Base-by-base conservation (phyloP, 2,113 vertebrate species). In the Cyanistes caeruleus region DNA sequence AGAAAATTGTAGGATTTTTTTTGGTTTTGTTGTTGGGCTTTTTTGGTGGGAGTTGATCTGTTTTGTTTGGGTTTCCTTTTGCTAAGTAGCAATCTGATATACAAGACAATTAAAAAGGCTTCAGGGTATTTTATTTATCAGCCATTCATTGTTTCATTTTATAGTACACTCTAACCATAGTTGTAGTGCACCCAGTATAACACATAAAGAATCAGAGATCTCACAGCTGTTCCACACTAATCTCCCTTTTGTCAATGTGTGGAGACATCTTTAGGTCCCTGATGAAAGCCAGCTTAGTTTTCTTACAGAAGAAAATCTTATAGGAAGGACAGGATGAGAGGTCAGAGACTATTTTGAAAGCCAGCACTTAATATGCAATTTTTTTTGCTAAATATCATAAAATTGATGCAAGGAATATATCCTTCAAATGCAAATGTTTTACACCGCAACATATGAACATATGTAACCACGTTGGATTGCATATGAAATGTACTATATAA, bases 51-150 rank as follows among this genome's bases (percentile, higher is more conserved):
- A 5, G 5, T 69, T 48, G 46, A 49, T 46, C 59, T 44, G 5
- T 10, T 53, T 74, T 52, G 9, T 25, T n/a, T 10, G 33, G 33
- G 5, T 25, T 5, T 35, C 13, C 55, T 83, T 72, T 76, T 75
- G 6, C 41, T 37, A 65, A 69, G 51, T 39, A 86, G n/a, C 9
- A 86, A 49, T 35, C 30, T 89, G 70, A 60, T 79, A 64, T 9
- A 43, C 15, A 33, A 75, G 9, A 62, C 16, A 84, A 79, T 49
- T 31, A 51, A 69, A 52, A 89, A 55, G 22, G 31, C 69, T 78
- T 78, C 39, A 82, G 49, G 49, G 53, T 75, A 60, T 89, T 93
- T 89, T 52, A 67, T 84, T 84, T 96, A 82, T 89, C 87, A 95
- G 20, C 13, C 27, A 23, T 30, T 76, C 22, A 28, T 72, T 89